These are phyloP conservation scores for Agrotis segetum DNA, from an alignment of 2,888 invertebrate genomes.

Conservation along the genomic window DNA sequence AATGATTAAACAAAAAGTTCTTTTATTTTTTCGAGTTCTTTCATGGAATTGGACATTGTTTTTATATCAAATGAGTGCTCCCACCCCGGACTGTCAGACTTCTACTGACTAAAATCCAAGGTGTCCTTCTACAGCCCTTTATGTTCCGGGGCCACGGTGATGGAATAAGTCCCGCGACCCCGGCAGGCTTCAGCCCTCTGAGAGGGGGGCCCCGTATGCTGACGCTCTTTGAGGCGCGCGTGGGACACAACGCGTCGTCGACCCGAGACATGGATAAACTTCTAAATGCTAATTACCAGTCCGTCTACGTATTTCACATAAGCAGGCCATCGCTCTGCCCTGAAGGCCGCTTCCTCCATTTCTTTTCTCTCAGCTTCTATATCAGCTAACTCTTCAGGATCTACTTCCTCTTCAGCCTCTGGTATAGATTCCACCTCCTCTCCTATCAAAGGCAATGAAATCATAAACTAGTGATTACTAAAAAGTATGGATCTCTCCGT, in stretches of 20 bases:
- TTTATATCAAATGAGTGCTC: too few relatives aligned
- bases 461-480: not conserved
- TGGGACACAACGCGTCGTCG: too few relatives aligned
- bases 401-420: constrained; percentile 83
- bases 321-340: constrained; percentile 85
- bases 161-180: too few relatives aligned
- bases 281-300: constrained; percentile 71
- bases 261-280: not conserved
- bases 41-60: too few relatives aligned
- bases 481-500: too few relatives aligned
- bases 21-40: not conserved
- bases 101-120: too few relatives aligned
- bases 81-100: too few relatives aligned
- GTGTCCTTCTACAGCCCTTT: too few relatives aligned
- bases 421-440: constrained; percentile 84
- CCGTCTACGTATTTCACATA: constrained; percentile 89
- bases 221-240: too few relatives aligned
- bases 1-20: not conserved
- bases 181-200: too few relatives aligned
- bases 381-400: constrained; percentile 85
- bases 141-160: too few relatives aligned
- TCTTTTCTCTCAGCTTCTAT: constrained; percentile 85
- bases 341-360: constrained; percentile 81
- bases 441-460: constrained; percentile 64
- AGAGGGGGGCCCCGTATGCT: too few relatives aligned